Conservation (phyloP, 2,888 invertebrate genomes). For the Drosophila pseudotakahashii region DNA sequence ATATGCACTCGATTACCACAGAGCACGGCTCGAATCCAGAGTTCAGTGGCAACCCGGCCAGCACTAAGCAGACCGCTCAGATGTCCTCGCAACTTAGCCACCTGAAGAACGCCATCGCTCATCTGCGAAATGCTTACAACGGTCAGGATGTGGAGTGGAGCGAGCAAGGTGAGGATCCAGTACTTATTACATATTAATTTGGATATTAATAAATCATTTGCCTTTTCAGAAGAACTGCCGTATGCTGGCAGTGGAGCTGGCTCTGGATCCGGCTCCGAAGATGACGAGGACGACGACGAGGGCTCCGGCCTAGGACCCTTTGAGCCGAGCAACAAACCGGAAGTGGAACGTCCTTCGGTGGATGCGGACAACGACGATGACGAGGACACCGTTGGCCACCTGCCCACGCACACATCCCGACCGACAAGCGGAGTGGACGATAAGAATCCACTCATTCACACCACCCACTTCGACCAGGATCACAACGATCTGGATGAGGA, state of each 20-base stretch:
- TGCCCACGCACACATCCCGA: constrained; percentile 74
- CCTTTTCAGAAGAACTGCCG: constrained; percentile 85
- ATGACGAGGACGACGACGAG: constrained; percentile 83
- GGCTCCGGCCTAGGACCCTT: constrained; percentile 82
- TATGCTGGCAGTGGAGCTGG: constrained; percentile 89
- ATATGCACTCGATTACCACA: constrained; percentile 87
- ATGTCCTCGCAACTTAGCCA: constrained; percentile 90
- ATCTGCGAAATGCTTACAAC: constrained; percentile 94
- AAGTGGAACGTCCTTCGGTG: constrained; percentile 79
- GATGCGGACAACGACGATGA: constrained; percentile 76
- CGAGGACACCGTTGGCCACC: constrained; percentile 54
- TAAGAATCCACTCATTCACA: constrained; percentile 64
- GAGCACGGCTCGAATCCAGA: constrained; percentile 91
- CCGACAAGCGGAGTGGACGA: constrained; percentile 67
- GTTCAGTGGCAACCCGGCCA: constrained; percentile 85
- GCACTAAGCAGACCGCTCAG: constrained; percentile 84
- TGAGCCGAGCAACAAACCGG: constrained; percentile 80
- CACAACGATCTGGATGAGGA: constrained; percentile 62
- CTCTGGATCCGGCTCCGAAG: constrained; percentile 87
- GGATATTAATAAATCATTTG: too few relatives aligned
- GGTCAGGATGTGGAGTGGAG: constrained; percentile 96
- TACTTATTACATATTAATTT: too few relatives aligned
- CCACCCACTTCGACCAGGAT: constrained; percentile 67
- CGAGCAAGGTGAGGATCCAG: constrained; percentile 85
- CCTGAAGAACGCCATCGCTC: constrained; percentile 91